Evolutionary conservation across 2,113 vertebrate genomes (phyloP), one percentile per base, ranked within the genome.

Genomic region (Reinhardtius hippoglossoides): DNA sequence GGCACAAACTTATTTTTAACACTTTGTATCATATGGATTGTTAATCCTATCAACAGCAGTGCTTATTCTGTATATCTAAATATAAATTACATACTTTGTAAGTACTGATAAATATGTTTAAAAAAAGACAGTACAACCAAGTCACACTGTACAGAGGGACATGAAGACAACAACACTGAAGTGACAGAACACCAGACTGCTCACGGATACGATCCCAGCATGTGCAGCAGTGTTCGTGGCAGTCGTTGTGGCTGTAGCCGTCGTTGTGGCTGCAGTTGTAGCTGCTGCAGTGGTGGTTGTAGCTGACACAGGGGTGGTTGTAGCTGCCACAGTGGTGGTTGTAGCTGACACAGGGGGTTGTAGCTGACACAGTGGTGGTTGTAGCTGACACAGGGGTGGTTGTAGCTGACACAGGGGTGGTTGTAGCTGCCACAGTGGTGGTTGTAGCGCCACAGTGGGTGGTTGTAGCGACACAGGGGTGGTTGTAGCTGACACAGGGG

Each of bases 1-100:
- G 7, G 5, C 16, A 52, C 21, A 21, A 23, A 56, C 9, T 3
- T 24, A 12, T 80, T 35, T 57, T 48, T 5, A 69, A 68, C n/a
- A 58, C 76, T 63, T 14, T 46, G 80, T 5, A 71, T 88, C 84
- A 83, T 80, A 31, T 74, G 76, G 68, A 69, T 54, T 31, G 65
- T 35, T 5, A 44, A 71, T 70, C 50, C 74, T n/a, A 61, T 87
- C 86, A 85, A 72, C 66, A 60, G 0, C 0, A 42, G 74, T 62
- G 55, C 58, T 31, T 62, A 0, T 10, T 13, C 20, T 37, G 26
- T 40, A 13, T 9, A 20, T 31, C 46, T 37, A 0, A 55, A 64
- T 59, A 71, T 75, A 62, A 71, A 71, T 76, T 16, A 62, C 3
- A 69, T 23, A 20, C 42, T 4, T 2, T 14, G 24, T 52, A 9